Base-by-base conservation (phyloP, 1,140 invertebrate genomes). In the Steinernema khuongi region DNA sequence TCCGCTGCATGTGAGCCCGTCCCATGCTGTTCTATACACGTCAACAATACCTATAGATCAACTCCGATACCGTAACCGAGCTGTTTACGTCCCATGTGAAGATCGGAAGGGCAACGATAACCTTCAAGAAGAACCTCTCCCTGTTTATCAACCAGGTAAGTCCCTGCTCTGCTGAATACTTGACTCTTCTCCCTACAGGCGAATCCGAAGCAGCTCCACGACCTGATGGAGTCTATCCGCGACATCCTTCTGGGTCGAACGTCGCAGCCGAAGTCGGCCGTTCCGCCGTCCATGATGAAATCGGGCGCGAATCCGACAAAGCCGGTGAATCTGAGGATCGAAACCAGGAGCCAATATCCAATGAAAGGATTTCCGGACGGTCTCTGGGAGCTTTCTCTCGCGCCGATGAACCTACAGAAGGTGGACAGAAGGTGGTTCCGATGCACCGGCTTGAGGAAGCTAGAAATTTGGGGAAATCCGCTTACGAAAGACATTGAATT, bases 281-380 rank as follows among this genome's bases (percentile, higher is more conserved):
- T 60, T 7, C 50, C 50, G 4, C 7, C 19, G 14, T 14, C 50
- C 14, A 4, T 22, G 11, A 60, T 60, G 50, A 60, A 22, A 22
- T 7, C 7, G 26, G 50, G 50, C 4, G 50, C 50, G 50, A 60
- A 60, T 60, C 50, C 50, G 4, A 26, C 22, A 22, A 60, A 26
- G 50, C 50, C 50, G 11, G 50, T 60, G 50, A 60, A 60, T 26
- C 50, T 60, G 19, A 60, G 50, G 19, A 60, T 60, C 50, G 26
- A 14, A 14, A 22, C 14, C 7, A 7, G 50, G 26, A 60, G 50
- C 19, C 50, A 22, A 60, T 60, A 60, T 26, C 50, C 50, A 22
- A 7, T 22, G 50, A 7, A 14, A 22, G 7, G 50, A 26, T 60
- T 60, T 22, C 50, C 50, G 2, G 19, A 7, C 11, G 50, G 19